A percentile compares a stretch with the other conserved stretches of the same genome.
Conservation (phyloP, 2,888 invertebrate genomes). For the Parnassius glacialis region DNA sequence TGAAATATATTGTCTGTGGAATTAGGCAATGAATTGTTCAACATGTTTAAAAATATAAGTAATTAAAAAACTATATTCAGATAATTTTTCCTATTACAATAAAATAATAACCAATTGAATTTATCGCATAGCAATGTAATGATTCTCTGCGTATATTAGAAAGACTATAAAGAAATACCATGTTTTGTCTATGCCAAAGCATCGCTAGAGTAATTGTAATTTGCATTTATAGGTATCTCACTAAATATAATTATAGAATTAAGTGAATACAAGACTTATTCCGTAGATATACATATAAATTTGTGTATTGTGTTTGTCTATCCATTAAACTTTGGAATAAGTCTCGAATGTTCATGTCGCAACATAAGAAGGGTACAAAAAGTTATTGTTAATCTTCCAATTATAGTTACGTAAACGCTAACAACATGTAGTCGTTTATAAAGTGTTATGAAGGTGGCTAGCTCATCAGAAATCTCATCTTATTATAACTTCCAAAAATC, state of each 20-base stretch:
- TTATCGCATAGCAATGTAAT: slow-evolving; percentile 37
- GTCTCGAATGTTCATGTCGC: slow-evolving; percentile 57
- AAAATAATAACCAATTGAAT: slow-evolving; percentile 30
- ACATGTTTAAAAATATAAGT: slow-evolving; percentile 5
- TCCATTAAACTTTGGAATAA: slow-evolving; percentile 60
- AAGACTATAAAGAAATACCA: slow-evolving; percentile 55
- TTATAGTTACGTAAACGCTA: slow-evolving; percentile 32
- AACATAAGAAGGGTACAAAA: slow-evolving; percentile 24
- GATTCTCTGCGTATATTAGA: slow-evolving; percentile 33
- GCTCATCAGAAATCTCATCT: slow-evolving; percentile 30
- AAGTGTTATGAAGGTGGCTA: slow-evolving; percentile 10
- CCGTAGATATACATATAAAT: slow-evolving; percentile 60
- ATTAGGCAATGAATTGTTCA: slow-evolving; percentile 6
- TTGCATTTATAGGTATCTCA: slow-evolving; percentile 81
- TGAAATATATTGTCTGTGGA: no score
- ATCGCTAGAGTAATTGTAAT: slow-evolving; percentile 78
- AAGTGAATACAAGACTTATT: slow-evolving; percentile 78
- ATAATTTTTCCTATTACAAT: slow-evolving; percentile 13
- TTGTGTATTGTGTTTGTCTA: slow-evolving; percentile 62
- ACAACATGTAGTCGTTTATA: slow-evolving; percentile 31
- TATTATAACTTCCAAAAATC: slow-evolving; percentile 35
- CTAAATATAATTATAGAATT: slow-evolving; percentile 70
- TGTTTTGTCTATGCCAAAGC: slow-evolving; percentile 82
- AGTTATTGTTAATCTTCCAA: slow-evolving; percentile 30
- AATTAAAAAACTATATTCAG: slow-evolving; percentile 13